Base-by-base conservation (phyloP, 2,888 invertebrate genomes). In the Drosophila parthenogenetica region DNA sequence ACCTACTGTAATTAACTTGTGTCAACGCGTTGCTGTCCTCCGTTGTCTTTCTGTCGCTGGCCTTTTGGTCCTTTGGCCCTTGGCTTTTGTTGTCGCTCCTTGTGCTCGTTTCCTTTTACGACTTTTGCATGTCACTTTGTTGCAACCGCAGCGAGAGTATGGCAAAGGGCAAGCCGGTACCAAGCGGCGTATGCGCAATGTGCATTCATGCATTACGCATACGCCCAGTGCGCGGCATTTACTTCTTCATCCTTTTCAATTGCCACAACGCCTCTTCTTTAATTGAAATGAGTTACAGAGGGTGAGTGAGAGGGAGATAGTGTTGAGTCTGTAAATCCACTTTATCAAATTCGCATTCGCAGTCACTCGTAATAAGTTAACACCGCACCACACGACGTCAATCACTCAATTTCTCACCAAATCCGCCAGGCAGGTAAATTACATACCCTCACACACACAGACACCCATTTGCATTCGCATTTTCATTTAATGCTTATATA, bases 1-100 rank as follows among this genome's bases (percentile, higher is more conserved):
- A 74, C 68, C 63, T 78, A 48, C 65, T 71, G 77, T 79, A 77
- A 77, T 77, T 77, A 77, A 77, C 77, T 77, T 79, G 79, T 77
- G 77, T 77, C 77, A 79, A 67, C 79, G 67, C 46, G 57, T 48
- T 40, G 54, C 37, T 14, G 14, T 35, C 48, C n/a, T 32, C 29
- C 32, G 16, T 11, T 39, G 61, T 16, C 17, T 29, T 46, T 40
- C 43, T 42, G 70, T 61, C 65, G 51, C 69, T 58, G 59, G 51
- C 51, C 65, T 61, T 64, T 61, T 29, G 29, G 29, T 29, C 8
- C 8, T 35, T 64, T 54, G 78, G 64, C 7, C 43, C 51, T 29
- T 59, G 76, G 75, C 77, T 77, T 75, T 79, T 77, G 71, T 74
- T 77, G 60, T 67, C 75, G 54, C 59, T 32, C 45, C 46, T 61